phyloP scores from a whole-genome alignment of 2,797 vertebrate genomes.

The Octomys mimax region DNA sequence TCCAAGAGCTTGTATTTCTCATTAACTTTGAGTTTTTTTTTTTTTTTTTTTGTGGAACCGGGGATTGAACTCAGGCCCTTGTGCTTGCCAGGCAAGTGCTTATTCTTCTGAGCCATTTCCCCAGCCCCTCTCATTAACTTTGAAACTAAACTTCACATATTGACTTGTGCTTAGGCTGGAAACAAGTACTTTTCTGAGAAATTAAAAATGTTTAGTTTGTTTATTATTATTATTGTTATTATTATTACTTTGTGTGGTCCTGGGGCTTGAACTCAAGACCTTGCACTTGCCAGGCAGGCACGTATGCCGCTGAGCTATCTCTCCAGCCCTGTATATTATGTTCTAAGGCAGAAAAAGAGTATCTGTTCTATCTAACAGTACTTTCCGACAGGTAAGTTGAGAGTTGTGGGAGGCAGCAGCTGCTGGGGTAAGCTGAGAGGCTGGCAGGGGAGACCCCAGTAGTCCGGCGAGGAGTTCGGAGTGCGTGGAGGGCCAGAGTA shows the following conservation, averaged over 20 bases:
- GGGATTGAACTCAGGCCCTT: too few species aligned
- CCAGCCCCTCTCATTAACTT: background rate
- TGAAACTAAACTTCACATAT: background rate
- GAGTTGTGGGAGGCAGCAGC: background rate
- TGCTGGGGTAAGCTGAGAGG: background rate
- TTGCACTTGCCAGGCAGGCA: too few species aligned
- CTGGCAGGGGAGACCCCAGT: background rate
- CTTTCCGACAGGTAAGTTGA: background rate
- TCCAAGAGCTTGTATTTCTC: background rate
- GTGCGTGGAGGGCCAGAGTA: background rate
- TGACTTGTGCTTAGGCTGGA: background rate
- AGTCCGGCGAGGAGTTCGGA: background rate
- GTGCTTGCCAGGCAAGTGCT: too few species aligned
- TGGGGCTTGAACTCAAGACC: too few species aligned
- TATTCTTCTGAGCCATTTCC: too few species aligned
- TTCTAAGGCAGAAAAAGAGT: background rate
- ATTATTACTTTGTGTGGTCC: too few species aligned
- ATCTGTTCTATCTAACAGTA: background rate
- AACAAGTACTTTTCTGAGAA: background rate
- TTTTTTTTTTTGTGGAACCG: too few species aligned
- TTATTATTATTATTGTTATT: too few species aligned
- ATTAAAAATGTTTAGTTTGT: background rate
- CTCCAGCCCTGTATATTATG: background rate
- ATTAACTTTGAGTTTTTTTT: constrained; percentile 12
- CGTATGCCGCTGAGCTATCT: too few species aligned